A percentile compares a stretch with the other conserved stretches of the same genome.
These are phyloP conservation scores for Syngnathus scovelli DNA, from an alignment of 2,113 vertebrate genomes.

Conservation along the genomic window DNA sequence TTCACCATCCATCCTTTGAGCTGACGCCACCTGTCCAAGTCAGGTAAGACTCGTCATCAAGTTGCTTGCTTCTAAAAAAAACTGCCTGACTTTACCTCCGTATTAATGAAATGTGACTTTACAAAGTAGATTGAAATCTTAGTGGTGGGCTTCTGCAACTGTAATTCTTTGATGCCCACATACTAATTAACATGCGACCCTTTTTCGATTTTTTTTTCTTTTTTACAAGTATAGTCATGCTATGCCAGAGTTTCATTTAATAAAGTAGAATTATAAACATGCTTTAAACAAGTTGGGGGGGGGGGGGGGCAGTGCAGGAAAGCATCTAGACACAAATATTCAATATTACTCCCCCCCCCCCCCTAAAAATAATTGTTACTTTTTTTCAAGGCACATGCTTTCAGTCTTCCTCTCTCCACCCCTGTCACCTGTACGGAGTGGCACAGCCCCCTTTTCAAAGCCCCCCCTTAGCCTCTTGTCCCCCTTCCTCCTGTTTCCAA, in stretches of 20 bases:
- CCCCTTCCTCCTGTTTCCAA: slow-evolving; percentile 83
- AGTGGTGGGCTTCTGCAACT: neutral
- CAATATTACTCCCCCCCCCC: too few relatives aligned
- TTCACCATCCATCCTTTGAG: neutral
- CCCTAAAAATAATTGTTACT: too few relatives aligned
- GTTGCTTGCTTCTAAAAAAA: neutral
- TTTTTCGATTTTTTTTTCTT: neutral
- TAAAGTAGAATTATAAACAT: neutral
- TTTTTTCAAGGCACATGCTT: neutral
- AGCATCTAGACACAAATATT: neutral
- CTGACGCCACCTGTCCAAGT: slow-evolving; percentile 5
- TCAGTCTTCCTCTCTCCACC: neutral
- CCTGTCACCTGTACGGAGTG: slow-evolving; percentile 60
- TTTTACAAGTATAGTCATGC: neutral
- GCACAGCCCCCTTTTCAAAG: slow-evolving; percentile 47
- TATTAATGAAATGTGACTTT: neutral
- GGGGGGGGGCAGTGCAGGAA: neutral
- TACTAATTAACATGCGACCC: neutral
- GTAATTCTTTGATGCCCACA: neutral
- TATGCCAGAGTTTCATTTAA: neutral
- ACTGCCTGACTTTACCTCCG: neutral
- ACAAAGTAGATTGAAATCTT: neutral
- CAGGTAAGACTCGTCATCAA: slow-evolving; percentile 4
- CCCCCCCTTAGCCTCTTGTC: slow-evolving; percentile 39
- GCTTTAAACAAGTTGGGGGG: neutral